A percentile compares a stretch with the other conserved stretches of the same genome.
phyloP scores from a whole-genome alignment of 2,888 invertebrate species.

The Aphodius granarius region DNA sequence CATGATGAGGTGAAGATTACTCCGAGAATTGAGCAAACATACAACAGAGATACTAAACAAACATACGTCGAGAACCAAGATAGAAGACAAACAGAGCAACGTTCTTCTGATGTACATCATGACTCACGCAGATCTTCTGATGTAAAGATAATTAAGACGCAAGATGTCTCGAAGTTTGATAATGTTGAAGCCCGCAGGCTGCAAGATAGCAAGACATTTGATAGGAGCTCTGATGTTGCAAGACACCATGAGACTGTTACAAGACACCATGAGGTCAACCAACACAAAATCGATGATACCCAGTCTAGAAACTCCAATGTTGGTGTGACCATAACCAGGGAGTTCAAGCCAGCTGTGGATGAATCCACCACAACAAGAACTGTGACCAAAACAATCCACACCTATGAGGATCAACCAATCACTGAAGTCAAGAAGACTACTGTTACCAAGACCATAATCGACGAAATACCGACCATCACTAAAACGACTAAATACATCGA shows the following conservation, averaged over 20 bases:
- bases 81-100: too few species aligned
- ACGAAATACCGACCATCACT: slow-evolving; percentile 14
- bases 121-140: too few species aligned
- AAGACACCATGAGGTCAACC: neutral
- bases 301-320: neutral
- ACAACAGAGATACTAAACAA: slow-evolving; percentile 30
- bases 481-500: slow-evolving; percentile 23
- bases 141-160: neutral
- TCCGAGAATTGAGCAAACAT: slow-evolving; percentile 25
- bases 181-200: neutral
- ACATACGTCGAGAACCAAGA: too few species aligned
- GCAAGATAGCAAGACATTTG: neutral
- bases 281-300: neutral
- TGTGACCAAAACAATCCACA: neutral
- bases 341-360: neutral
- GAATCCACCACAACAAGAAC: neutral
- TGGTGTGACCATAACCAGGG: neutral
- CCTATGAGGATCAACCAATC: neutral
- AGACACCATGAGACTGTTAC: neutral
- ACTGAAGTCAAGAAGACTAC: neutral
- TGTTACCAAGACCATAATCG: neutral
- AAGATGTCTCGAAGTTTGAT: neutral
- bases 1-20: neutral
- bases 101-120: too few species aligned
- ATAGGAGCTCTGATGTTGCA: neutral